Base-by-base conservation (phyloP, 2,113 vertebrate species). In the Rana temporaria region DNA sequence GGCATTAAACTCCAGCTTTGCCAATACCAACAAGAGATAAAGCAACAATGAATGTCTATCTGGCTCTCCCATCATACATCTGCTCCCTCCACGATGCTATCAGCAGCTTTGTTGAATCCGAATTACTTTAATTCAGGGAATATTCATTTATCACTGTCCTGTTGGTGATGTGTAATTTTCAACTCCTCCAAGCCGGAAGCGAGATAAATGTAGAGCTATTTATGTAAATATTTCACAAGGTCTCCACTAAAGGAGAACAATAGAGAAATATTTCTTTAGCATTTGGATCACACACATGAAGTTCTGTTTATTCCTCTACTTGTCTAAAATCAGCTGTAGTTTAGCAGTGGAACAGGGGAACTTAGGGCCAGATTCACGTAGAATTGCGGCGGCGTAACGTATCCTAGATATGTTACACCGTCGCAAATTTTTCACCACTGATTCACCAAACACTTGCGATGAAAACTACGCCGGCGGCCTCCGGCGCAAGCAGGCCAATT, bases 121-220 rank as follows among this genome's bases (percentile, higher is more conserved):
- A 53, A 59, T 79, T 20, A 32, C 53, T 63, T 79, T 38, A 67
- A 57, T 67, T 34, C 62, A 78, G 66, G 30, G 53, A 24, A 52
- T 53, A 53, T 55, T 67, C 76, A 79, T 79, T 79, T 79, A 67
- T 79, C 77, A 68, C 62, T 79, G 77, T 53, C 76, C 76, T 32
- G 48, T 59, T 38, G 77, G 77, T 64, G 15, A 68, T 42, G 77
- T 79, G 64, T 57, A 79, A 79, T 79, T 68, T 68, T 38, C 77
- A 68, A 42, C 77, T 57, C 77, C 59, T 79, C 24, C 11, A 66
- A 38, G 26, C 30, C 22, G 57, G 48, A 67, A 19, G 64, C 66
- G 64, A 56, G 64, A 79, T 79, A 68, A 57, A 68, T 57, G 26
- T 26, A 11, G 64, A 38, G 64, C 56, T 68, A 68, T 67, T 66